phyloP scores from a whole-genome alignment of 2,888 invertebrate species.

The Mamestra brassicae region DNA sequence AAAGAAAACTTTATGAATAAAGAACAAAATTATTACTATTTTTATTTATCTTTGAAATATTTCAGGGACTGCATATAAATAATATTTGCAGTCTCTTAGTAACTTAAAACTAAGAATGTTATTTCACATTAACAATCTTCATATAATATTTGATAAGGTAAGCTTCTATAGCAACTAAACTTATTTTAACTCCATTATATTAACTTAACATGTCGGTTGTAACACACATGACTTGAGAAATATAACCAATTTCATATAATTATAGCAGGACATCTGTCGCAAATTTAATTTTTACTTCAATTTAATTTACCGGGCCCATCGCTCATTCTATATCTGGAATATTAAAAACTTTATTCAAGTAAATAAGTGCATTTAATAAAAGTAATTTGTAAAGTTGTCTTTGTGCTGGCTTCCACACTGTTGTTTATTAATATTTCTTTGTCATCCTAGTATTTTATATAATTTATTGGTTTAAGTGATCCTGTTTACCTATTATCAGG shows the following conservation, averaged over 20 bases:
- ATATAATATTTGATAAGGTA: slow-evolving; percentile 10
- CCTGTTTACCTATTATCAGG: no score
- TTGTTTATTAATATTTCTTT: background rate
- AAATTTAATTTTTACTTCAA: slow-evolving; percentile 17
- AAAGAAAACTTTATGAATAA: background rate
- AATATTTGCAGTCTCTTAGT: no score
- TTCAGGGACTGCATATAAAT: background rate
- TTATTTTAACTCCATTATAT: background rate
- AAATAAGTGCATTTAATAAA: slow-evolving; percentile 8
- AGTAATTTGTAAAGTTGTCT: background rate
- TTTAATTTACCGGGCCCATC: slow-evolving; percentile 26
- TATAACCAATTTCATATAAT: slow-evolving; percentile 32
- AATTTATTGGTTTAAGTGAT: background rate
- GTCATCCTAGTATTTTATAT: background rate
- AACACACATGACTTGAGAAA: slow-evolving; percentile 11
- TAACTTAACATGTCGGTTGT: background rate
- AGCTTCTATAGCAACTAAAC: slow-evolving; percentile 1
- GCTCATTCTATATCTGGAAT: slow-evolving; percentile 20
- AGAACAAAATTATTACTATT: background rate
- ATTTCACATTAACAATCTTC: background rate
- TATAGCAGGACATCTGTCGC: slow-evolving; percentile 48
- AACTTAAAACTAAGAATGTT: no score
- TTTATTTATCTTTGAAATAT: background rate
- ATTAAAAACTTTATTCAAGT: slow-evolving; percentile 7
- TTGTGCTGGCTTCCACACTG: background rate